These are phyloP conservation scores for Anagrus nilaparvatae DNA, from an alignment of 1,140 invertebrate species.

Conservation along the genomic window DNA sequence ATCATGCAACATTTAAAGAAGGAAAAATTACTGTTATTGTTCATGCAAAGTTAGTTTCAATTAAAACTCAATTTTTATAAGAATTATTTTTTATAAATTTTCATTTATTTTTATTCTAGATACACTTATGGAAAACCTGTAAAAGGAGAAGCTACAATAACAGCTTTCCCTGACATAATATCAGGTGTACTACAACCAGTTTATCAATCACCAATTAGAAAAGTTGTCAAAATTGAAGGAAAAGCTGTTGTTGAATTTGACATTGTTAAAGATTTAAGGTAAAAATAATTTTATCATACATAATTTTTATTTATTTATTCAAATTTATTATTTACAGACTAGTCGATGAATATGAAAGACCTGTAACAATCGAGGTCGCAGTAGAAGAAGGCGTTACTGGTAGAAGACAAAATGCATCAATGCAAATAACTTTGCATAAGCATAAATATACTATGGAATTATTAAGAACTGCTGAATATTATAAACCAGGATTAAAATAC, in stretches of 20 bases:
- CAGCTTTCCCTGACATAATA: slow-evolving; percentile 65
- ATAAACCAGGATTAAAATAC: slow-evolving; percentile 79
- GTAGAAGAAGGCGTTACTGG: slow-evolving; percentile 73
- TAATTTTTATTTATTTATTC: slow-evolving; percentile 17
- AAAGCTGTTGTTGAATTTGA: slow-evolving; percentile 66
- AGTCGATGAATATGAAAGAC: slow-evolving; percentile 63
- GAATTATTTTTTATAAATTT: not conserved
- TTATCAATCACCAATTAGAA: slow-evolving; percentile 61
- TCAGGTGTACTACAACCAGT: slow-evolving; percentile 70
- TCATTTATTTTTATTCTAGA: slow-evolving; percentile 28
- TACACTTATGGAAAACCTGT: slow-evolving; percentile 78
- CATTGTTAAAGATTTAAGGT: slow-evolving; percentile 56
- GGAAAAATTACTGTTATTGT: slow-evolving; percentile 66
- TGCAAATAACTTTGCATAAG: slow-evolving; percentile 63
- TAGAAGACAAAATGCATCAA: slow-evolving; percentile 68
- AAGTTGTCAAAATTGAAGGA: slow-evolving; percentile 73
- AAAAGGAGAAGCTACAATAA: slow-evolving; percentile 65
- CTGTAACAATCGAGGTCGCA: slow-evolving; percentile 64
- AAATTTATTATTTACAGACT: too few species aligned
- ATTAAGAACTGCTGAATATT: slow-evolving; percentile 70
- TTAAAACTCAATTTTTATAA: not conserved
- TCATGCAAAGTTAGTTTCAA: slow-evolving; percentile 63
- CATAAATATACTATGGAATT: slow-evolving; percentile 76
- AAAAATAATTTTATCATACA: too few species aligned
- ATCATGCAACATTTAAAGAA: slow-evolving; percentile 72